phyloP scores from a whole-genome alignment of 2,888 invertebrate species.

The Ferdinandea cuprea region DNA sequence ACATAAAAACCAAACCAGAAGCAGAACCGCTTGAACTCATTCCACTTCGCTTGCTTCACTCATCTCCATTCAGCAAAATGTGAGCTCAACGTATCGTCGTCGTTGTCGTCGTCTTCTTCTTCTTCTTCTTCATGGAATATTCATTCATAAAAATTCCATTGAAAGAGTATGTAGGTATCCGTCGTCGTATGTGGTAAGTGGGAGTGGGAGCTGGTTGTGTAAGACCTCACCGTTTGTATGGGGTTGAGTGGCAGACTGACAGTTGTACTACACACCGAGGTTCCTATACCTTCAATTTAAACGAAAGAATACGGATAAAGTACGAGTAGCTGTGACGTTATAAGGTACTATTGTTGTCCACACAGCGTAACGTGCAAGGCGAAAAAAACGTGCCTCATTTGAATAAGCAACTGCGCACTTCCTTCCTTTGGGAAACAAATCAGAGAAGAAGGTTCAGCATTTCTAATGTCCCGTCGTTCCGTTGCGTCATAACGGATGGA shows the following conservation, averaged over 20 bases:
- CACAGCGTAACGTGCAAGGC: neutral
- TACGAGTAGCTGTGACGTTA: conserved; percentile 22
- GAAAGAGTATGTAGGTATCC: conserved; percentile 9
- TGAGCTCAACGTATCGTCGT: conserved; percentile 10
- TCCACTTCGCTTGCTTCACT: conserved; percentile 44
- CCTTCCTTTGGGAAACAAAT: conserved; percentile 39
- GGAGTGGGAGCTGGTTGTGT: neutral
- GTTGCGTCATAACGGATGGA: conserved; percentile 20
- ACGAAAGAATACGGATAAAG: conserved; percentile 38
- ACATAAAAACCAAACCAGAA: conserved; percentile 34
- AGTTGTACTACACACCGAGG: conserved; percentile 16
- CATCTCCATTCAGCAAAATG: conserved; percentile 53
- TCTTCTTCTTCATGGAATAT: conserved; percentile 17
- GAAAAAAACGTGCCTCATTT: conserved; percentile 42
- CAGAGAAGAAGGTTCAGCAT: neutral
- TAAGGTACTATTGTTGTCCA: conserved; percentile 18
- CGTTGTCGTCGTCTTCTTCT: neutral
- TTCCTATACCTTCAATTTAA: conserved; percentile 41
- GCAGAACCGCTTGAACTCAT: conserved; percentile 62
- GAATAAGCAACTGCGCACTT: conserved; percentile 71
- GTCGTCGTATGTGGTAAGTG: neutral
- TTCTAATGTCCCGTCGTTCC: neutral
- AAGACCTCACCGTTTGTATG: conserved; percentile 10
- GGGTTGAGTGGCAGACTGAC: conserved; percentile 15
- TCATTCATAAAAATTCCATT: conserved; percentile 62